Conservation (phyloP, 1,140 invertebrate genomes). For the Solen grandis region DNA sequence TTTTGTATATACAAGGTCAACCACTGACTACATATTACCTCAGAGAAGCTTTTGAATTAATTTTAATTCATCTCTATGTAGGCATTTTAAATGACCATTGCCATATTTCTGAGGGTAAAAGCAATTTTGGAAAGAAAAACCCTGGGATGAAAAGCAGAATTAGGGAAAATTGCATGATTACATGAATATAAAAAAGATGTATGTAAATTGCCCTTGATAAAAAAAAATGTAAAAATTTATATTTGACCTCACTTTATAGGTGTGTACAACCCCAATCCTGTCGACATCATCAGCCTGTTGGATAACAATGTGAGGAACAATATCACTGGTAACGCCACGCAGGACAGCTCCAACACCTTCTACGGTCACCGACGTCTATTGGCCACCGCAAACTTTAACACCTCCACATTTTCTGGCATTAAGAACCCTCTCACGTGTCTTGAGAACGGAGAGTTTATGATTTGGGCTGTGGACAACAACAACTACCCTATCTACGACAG, state of each 20-base stretch:
- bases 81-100: too few species aligned
- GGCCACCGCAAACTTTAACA: conserved; percentile 57
- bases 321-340: conserved; percentile 66
- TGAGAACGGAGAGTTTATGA: conserved; percentile 70
- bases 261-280: conserved; percentile 69
- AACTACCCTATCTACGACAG: conserved; percentile 78
- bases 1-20: too few species aligned
- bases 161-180: too few species aligned
- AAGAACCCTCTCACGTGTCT: conserved; percentile 74
- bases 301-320: conserved; percentile 65
- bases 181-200: too few species aligned
- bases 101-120: too few species aligned
- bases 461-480: conserved; percentile 71
- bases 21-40: too few species aligned
- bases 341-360: conserved; percentile 52
- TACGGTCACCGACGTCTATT: conserved; percentile 67
- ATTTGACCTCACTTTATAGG: conserved; percentile 44
- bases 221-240: too few species aligned
- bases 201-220: too few species aligned
- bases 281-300: conserved; percentile 50
- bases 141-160: too few species aligned
- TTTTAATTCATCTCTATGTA: too few species aligned
- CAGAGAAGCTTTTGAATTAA: too few species aligned
- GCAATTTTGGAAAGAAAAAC: too few species aligned
- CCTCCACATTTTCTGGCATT: conserved; percentile 69